A percentile compares a stretch with the other conserved stretches of the same genome.
These are phyloP conservation scores for Caenorhabditis japonica DNA, from an alignment of 2,888 invertebrate genomes.

Conservation along the genomic window DNA sequence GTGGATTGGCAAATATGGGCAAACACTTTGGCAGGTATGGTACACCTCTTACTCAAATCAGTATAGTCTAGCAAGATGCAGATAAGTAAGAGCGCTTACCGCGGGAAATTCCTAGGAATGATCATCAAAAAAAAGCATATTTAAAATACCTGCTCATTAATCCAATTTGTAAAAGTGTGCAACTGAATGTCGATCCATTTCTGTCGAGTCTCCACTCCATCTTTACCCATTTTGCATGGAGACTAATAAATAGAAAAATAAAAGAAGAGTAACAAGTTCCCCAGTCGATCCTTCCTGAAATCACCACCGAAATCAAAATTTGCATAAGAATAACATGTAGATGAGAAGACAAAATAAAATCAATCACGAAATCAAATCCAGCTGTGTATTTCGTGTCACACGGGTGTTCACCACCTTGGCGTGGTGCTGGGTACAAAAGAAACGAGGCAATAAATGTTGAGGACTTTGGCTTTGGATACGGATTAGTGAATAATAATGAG, in stretches of 20 bases:
- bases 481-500: conserved; percentile 41
- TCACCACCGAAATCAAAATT: no score
- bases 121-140: conserved; percentile 13
- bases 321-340: no score
- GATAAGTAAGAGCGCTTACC: conserved; percentile 47
- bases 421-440: conserved; percentile 18
- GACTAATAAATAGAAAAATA: no score
- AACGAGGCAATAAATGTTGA: conserved; percentile 35
- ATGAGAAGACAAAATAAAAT: no score
- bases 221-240: conserved; percentile 37
- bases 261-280: no score
- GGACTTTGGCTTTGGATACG: conserved; percentile 27
- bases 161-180: conserved; percentile 74
- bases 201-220: conserved; percentile 55
- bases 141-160: conserved; percentile 70
- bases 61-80: conserved; percentile 34
- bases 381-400: background rate
- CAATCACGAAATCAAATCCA: no score
- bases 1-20: conserved; percentile 55
- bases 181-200: conserved; percentile 71
- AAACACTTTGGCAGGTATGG: conserved; percentile 54
- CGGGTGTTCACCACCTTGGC: conserved; percentile 7
- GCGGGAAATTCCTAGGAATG: no score
- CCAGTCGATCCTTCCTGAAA: no score
- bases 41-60: conserved; percentile 34